These are phyloP conservation scores for Argya squamiceps DNA, from an alignment of 2,797 vertebrate species.

Conservation along the genomic window DNA sequence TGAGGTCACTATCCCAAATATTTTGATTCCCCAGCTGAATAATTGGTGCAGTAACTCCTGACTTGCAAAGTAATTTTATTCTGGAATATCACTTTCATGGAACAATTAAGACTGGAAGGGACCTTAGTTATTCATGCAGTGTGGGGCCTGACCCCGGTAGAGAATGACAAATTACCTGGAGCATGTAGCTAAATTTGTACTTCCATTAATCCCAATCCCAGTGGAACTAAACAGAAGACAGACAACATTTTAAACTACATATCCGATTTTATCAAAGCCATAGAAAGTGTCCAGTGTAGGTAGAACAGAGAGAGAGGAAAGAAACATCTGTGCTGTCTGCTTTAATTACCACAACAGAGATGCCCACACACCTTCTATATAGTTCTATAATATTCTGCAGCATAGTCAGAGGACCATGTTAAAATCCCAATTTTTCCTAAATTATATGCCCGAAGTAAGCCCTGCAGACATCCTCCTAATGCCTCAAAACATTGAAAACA, in stretches of 20 bases:
- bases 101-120: background rate
- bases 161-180: background rate
- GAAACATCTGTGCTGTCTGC: background rate
- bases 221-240: background rate
- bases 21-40: background rate
- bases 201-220: background rate
- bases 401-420: background rate
- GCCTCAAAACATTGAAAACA: background rate
- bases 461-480: background rate
- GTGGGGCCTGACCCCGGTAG: background rate
- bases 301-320: background rate
- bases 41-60: background rate
- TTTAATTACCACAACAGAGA: background rate
- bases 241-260: background rate
- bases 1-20: background rate
- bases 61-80: background rate
- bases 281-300: rapidly evolving
- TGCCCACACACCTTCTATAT: background rate
- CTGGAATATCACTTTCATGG: background rate
- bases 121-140: background rate
- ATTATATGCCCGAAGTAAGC: background rate
- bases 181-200: background rate
- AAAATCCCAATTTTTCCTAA: background rate
- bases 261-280: background rate
- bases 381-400: background rate